Evolutionary conservation across 1,140 invertebrate species (phyloP), one percentile per base, ranked within the genome.

Genomic region (Micrasema longulum): DNA sequence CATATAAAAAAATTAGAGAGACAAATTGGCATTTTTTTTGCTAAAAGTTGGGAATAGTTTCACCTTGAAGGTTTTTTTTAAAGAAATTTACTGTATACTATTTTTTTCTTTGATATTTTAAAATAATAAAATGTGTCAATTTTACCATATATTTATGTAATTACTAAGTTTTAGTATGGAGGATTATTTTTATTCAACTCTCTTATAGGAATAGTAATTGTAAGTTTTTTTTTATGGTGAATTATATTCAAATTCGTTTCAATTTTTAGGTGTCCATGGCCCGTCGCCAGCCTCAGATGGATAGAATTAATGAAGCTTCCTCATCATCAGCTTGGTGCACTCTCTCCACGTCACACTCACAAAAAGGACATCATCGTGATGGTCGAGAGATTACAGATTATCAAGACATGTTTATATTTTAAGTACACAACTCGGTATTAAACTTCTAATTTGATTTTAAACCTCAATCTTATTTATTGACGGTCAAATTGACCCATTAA

Each of bases 261-360:
- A 16, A n/a, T n/a, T n/a, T 53, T 11, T 80, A 82, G 84, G 95
- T 96, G 9, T 92, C 93, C 4, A 84, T 96, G 77, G 94, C 95
- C 0, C 84, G 94, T 73, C 84, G 93, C 60, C 95, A 97, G 77
- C 93, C 93, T 0, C 87, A 91, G 64, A 92, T 95, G 80, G 92
- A 95, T 75, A 88, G 91, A 7, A 89, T 91, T 26, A 92, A 89
- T 76, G 92, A 94, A 79, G 91, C 91, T 3, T 88, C 90, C 6
- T 93, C 92, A 0, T 91, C 91, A 10, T 88, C 91, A 2, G 90
- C 91, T 53, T 96, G 94, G 94, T 89, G 91, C 2, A 90, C 92
- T 0, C 89, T 95, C 86, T 92, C 93, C 71, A 90, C 93, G 26
- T 94, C 89, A 80, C 91, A 93, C 78, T 93, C 91, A 0, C 92